A percentile compares a stretch with the other conserved stretches of the same genome.
Evolutionary conservation across 1,140 invertebrate species (phyloP).

Genomic region (Heliconius himera): DNA sequence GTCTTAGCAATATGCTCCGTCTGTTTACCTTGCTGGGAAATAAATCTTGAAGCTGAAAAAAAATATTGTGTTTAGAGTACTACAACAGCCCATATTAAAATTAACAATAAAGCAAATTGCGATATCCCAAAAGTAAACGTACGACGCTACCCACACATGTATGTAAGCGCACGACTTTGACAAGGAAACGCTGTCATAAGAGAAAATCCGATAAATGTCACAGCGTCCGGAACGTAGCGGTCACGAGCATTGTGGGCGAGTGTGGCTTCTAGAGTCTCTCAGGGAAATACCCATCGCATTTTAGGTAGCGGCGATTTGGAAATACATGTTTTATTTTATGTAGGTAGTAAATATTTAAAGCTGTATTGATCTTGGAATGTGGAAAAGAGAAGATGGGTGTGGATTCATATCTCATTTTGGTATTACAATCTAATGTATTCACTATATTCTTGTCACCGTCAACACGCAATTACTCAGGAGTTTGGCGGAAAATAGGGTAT

Average conservation of each 20-base stretch:
- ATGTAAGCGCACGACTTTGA: slow-evolving; percentile 14
- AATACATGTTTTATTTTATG: neutral
- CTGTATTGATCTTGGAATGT: neutral
- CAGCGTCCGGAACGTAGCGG: slow-evolving; percentile 6
- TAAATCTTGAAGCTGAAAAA: too few species aligned
- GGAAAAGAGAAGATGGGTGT: too few species aligned
- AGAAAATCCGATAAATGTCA: slow-evolving; percentile 19
- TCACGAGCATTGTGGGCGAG: slow-evolving; percentile 4
- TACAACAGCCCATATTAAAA: neutral
- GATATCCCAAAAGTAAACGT: neutral
- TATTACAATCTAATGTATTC: too few species aligned
- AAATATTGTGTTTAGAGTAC: too few species aligned
- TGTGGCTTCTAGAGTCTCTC: neutral
- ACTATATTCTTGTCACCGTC: too few species aligned
- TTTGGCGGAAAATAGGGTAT: too few species aligned
- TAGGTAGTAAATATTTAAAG: neutral
- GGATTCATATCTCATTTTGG: too few species aligned
- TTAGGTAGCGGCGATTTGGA: neutral
- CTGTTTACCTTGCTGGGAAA: too few species aligned
- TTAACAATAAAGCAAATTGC: neutral
- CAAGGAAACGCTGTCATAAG: slow-evolving; percentile 14
- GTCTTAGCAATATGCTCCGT: too few species aligned
- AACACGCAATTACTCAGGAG: too few species aligned
- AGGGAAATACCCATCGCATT: neutral
- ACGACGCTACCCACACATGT: neutral